A percentile compares a stretch with the other conserved stretches of the same genome.
These are phyloP conservation scores for Enteromius fasciolatus DNA, from an alignment of 2,797 vertebrate species.

Conservation along the genomic window DNA sequence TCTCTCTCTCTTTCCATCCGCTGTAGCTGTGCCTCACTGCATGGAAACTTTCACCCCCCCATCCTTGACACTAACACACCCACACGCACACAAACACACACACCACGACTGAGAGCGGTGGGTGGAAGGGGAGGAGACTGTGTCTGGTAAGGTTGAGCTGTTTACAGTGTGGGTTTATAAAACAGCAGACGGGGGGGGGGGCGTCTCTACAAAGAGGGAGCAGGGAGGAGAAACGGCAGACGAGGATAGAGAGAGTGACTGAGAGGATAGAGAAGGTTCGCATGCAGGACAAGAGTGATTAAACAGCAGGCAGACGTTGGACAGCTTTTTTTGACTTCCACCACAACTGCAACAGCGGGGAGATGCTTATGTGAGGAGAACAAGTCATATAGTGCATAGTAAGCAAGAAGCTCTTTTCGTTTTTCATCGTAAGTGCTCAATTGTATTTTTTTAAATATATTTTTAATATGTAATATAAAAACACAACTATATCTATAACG, in stretches of 20 bases:
- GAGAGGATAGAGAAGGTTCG: constrained; percentile 49
- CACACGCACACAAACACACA: constrained; percentile 51
- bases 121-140: constrained; percentile 61
- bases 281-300: constrained; percentile 55
- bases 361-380: constrained; percentile 38
- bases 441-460: background rate
- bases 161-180: constrained; percentile 65
- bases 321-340: constrained; percentile 44
- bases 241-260: constrained; percentile 54
- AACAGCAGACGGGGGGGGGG: constrained; percentile 61
- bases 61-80: constrained; percentile 47
- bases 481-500: background rate
- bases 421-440: constrained; percentile 44
- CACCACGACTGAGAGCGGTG: constrained; percentile 49
- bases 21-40: constrained; percentile 50
- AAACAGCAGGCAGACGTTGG: constrained; percentile 53
- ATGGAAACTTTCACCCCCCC: constrained; percentile 58
- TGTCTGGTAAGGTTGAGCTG: constrained; percentile 63
- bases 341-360: constrained; percentile 44
- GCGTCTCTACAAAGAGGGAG: constrained; percentile 57
- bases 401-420: constrained; percentile 21
- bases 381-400: constrained; percentile 21
- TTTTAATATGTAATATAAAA: background rate
- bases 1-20: constrained; percentile 46
- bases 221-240: constrained; percentile 59